Evolutionary conservation across 1,140 invertebrate genomes (phyloP).

Genomic region (Microplitis demolitor): DNA sequence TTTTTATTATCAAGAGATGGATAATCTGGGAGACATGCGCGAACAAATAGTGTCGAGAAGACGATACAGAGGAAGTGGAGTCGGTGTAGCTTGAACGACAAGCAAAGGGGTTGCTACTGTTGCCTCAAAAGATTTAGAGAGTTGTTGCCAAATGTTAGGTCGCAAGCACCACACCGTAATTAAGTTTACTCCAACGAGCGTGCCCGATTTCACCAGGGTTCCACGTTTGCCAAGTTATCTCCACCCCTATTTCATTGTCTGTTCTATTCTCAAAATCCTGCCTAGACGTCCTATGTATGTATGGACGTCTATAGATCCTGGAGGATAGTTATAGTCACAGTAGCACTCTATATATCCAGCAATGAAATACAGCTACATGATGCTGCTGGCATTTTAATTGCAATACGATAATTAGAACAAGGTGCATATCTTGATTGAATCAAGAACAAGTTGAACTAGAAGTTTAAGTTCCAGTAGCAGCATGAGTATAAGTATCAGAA

Average conservation of each 20-base stretch:
- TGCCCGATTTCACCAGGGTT: not conserved
- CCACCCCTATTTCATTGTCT: not conserved
- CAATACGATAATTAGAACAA: constrained; percentile 4
- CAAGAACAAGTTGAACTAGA: no score
- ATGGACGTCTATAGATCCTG: not conserved
- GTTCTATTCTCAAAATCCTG: not conserved
- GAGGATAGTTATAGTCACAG: not conserved
- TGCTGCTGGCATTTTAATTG: constrained; percentile 8
- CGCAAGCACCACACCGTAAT: constrained; percentile 9
- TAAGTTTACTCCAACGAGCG: constrained; percentile 6
- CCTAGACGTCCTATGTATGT: no score
- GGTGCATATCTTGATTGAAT: not conserved
- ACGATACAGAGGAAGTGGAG: no score
- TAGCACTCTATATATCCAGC: not conserved
- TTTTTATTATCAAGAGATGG: no score
- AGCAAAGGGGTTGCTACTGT: not conserved
- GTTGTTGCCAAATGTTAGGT: constrained; percentile 5
- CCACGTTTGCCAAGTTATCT: constrained; percentile 6
- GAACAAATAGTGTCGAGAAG: no score
- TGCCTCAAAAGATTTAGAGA: constrained; percentile 5
- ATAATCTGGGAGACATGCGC: no score
- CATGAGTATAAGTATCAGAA: not conserved
- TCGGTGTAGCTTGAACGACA: no score
- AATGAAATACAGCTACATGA: not conserved
- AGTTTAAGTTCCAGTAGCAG: no score